A percentile compares a stretch with the other conserved stretches of the same genome.
Conservation (phyloP, 2,797 vertebrate genomes). For the Florisuga fusca region DNA sequence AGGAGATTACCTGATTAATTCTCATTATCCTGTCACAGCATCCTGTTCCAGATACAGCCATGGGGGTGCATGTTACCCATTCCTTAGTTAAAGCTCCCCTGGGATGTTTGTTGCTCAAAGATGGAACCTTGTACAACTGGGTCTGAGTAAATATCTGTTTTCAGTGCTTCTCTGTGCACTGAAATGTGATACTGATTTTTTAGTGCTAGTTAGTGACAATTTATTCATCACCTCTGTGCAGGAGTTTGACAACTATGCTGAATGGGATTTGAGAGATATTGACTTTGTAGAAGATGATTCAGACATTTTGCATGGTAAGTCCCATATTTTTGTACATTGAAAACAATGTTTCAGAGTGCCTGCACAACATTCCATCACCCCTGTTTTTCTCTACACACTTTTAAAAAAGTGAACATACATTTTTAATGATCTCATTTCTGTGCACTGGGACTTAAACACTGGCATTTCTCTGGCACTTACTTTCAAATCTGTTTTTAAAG, state of each 20-base stretch:
- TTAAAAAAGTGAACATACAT: neutral
- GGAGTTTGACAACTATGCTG: constrained; percentile 99
- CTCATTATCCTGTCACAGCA: neutral
- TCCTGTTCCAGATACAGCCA: neutral
- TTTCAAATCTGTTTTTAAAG: neutral
- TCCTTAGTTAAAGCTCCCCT: neutral
- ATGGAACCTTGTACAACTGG: neutral
- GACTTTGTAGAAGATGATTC: constrained; percentile 99
- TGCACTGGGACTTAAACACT: neutral
- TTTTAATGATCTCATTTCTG: neutral
- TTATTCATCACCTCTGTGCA: constrained; percentile 69
- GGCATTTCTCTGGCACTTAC: neutral
- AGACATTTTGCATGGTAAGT: constrained; percentile 93
- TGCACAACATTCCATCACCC: neutral
- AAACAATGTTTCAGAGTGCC: neutral
- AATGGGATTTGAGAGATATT: constrained; percentile 99
- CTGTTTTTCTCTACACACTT: neutral
- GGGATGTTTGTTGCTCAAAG: neutral
- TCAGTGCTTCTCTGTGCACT: neutral
- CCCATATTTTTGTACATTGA: neutral
- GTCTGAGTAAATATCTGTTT: neutral
- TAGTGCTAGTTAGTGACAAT: constrained; percentile 15
- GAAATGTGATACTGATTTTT: neutral
- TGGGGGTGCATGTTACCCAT: neutral
- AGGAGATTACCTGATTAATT: neutral